Percentiles rank a stretch among this genome's conserved stretches.
Conservation (phyloP, 2,888 invertebrate species). For the Brachypalpus laphriformis region DNA sequence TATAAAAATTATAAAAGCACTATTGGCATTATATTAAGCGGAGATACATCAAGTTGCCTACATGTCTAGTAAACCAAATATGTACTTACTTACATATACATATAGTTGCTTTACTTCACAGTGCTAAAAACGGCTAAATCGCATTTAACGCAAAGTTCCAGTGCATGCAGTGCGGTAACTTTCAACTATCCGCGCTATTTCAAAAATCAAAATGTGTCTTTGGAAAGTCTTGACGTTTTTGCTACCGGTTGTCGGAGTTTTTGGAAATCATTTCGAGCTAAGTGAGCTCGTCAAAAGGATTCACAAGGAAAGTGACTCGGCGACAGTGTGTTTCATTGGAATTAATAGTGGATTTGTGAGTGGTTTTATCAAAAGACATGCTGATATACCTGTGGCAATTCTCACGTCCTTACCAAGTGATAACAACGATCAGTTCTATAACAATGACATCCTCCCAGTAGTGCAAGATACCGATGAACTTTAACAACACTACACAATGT, state of each 20-base stretch:
- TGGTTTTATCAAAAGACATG: neutral
- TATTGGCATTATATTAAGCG: too few species aligned
- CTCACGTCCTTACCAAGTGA: neutral
- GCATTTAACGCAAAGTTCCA: too few species aligned
- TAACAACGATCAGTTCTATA: neutral
- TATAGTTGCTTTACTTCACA: too few species aligned
- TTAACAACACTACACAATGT: neutral
- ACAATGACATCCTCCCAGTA: neutral
- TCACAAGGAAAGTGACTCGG: neutral
- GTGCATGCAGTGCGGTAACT: too few species aligned
- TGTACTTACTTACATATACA: too few species aligned
- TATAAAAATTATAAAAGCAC: too few species aligned
- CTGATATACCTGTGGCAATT: slow-evolving; percentile 9
- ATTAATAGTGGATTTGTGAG: neutral
- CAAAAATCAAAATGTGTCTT: too few species aligned
- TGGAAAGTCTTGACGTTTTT: slow-evolving; percentile 2
- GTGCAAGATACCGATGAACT: neutral
- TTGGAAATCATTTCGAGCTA: neutral
- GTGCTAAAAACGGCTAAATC: too few species aligned
- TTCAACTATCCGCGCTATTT: too few species aligned
- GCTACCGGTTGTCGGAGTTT: neutral
- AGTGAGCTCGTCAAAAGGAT: slow-evolving; percentile 13
- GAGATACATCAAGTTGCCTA: too few species aligned
- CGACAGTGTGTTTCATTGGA: neutral
- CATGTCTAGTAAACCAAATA: too few species aligned